Conservation (phyloP, 2,888 invertebrate species). For the Ichneumoninae sp. region DNA sequence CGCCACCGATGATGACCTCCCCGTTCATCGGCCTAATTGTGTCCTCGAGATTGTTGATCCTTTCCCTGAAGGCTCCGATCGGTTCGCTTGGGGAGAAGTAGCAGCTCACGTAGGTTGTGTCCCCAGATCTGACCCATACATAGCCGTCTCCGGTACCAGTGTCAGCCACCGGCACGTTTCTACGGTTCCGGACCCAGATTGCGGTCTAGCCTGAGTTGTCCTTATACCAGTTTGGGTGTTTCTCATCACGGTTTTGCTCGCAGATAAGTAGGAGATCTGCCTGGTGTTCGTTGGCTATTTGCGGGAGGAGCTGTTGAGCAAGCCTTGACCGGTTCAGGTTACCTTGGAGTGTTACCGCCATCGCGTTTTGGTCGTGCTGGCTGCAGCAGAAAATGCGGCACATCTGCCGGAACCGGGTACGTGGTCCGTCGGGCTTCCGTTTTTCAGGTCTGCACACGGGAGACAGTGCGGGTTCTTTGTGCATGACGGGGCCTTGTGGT, state of each 20-base stretch:
- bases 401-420: background rate
- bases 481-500: background rate
- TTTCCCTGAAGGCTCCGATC: background rate
- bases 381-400: background rate
- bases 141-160: background rate
- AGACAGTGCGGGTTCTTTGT: background rate
- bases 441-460: background rate
- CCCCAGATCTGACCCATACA: background rate
- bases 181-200: conserved; percentile 15
- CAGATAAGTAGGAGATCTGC: conserved; percentile 16
- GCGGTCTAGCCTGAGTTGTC: conserved; percentile 10
- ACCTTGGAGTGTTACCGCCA: conserved; percentile 4
- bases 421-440: background rate
- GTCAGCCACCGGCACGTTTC: conserved; percentile 8
- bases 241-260: conserved; percentile 2
- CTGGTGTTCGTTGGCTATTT: background rate
- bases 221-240: conserved; percentile 1
- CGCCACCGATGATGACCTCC: background rate
- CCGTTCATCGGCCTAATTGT: background rate
- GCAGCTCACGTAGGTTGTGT: background rate
- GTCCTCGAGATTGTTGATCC: background rate
- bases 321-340: conserved; percentile 17
- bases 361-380: background rate
- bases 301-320: conserved; percentile 3
- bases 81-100: background rate